Evolutionary conservation across 2,113 vertebrate species (phyloP).

Genomic region (Corvus hawaiiensis): DNA sequence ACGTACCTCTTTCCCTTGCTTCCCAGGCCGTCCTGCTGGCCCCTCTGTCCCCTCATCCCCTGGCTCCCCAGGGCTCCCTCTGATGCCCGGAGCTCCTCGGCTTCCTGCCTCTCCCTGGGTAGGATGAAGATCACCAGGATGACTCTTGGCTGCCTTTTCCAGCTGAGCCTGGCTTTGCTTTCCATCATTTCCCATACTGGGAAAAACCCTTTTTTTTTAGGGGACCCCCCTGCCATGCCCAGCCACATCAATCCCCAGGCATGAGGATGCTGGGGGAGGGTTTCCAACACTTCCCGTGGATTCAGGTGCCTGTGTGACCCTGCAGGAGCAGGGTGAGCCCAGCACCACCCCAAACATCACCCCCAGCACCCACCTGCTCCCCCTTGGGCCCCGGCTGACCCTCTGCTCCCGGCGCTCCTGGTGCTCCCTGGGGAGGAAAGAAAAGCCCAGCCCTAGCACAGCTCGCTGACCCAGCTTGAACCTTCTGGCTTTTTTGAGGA

Average conservation of each 20-base stretch:
- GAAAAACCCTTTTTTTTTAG: neutral
- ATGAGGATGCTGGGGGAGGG: accelerated
- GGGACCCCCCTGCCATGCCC: neutral
- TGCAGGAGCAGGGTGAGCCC: neutral
- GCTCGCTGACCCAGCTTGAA: neutral
- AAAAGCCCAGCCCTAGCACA: neutral
- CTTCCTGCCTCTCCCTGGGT: constrained; percentile 77
- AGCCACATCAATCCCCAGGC: neutral
- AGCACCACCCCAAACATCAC: neutral
- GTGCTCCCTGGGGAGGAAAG: constrained; percentile 67
- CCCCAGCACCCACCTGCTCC: constrained; percentile 59
- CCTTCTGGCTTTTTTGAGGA: neutral
- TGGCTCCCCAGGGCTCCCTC: constrained; percentile 69
- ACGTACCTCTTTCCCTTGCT: constrained; percentile 74
- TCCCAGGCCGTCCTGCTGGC: constrained; percentile 63
- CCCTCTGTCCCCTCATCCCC: constrained; percentile 74
- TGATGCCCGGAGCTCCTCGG: constrained; percentile 65
- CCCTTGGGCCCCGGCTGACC: constrained; percentile 78
- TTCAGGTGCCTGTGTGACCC: neutral
- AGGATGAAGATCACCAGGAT: neutral
- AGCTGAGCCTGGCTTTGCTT: neutral
- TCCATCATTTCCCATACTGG: neutral
- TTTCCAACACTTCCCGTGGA: neutral
- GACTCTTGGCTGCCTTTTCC: neutral
- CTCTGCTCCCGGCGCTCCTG: constrained; percentile 67